Conservation (phyloP, 2,888 invertebrate genomes). For the Danaus chrysippus region DNA sequence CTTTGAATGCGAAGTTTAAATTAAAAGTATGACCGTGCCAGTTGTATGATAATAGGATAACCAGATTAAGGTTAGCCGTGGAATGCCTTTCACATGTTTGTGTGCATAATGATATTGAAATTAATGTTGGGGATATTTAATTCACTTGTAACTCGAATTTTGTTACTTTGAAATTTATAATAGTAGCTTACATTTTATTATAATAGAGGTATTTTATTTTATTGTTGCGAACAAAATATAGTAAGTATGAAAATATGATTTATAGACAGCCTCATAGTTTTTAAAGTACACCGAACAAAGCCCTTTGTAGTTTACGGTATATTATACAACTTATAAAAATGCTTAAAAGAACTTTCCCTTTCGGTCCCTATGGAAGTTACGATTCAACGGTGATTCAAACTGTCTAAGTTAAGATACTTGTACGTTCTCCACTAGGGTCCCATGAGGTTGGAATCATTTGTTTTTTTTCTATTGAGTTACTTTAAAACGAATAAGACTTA, state of each 20-base stretch:
- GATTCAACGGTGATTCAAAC: conserved; percentile 35
- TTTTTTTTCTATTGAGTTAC: conserved; percentile 17
- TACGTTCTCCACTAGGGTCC: conserved; percentile 27
- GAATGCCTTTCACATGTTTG: neutral
- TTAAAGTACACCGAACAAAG: conserved; percentile 10
- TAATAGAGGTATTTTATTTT: no score
- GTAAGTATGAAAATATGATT: no score
- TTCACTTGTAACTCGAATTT: no score
- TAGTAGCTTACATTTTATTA: no score
- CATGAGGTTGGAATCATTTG: conserved; percentile 19
- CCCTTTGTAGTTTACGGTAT: conserved; percentile 6
- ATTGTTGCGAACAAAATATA: no score
- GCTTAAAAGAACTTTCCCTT: conserved; percentile 26
- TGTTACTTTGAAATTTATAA: no score
- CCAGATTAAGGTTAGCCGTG: conserved; percentile 1
- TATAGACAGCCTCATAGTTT: neutral
- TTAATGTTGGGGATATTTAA: neutral
- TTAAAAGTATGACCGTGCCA: conserved; percentile 1
- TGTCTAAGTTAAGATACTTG: conserved; percentile 37
- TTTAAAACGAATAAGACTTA: conserved; percentile 5
- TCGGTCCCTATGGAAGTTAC: conserved; percentile 21
- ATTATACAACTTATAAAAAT: conserved; percentile 15
- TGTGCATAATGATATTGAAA: conserved; percentile 1
- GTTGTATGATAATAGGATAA: neutral
- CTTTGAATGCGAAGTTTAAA: conserved; percentile 4